Conservation (phyloP, 2,113 vertebrate genomes). For the Galbula dea region DNA sequence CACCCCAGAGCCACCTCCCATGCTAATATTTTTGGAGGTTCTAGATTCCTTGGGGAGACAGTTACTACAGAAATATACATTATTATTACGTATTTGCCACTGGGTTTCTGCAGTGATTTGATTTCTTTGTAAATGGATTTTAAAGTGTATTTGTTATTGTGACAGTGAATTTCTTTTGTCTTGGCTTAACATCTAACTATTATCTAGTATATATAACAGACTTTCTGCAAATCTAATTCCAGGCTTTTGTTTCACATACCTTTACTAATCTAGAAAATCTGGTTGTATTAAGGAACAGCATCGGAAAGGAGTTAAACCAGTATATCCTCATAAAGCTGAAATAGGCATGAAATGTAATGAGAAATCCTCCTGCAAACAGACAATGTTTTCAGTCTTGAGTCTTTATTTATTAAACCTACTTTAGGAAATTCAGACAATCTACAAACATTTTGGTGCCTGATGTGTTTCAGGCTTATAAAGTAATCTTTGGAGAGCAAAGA, state of each 20-base stretch:
- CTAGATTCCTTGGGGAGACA: background rate
- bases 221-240: slow-evolving; percentile 32
- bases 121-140: slow-evolving; percentile 37
- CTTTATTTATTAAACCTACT: slow-evolving; percentile 45
- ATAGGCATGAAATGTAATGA: slow-evolving; percentile 27
- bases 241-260: slow-evolving; percentile 36
- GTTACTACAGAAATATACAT: background rate
- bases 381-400: background rate
- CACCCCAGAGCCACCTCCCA: background rate
- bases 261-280: slow-evolving; percentile 59
- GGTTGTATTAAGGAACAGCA: slow-evolving; percentile 25
- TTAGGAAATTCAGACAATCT: slow-evolving; percentile 21
- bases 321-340: slow-evolving; percentile 40
- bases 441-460: background rate
- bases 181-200: background rate
- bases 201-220: slow-evolving; percentile 33
- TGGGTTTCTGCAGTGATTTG: background rate
- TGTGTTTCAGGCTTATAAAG: background rate
- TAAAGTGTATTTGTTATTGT: slow-evolving; percentile 41
- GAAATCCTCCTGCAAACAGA: slow-evolving; percentile 36
- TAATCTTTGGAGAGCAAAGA: slow-evolving; percentile 12
- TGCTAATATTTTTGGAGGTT: background rate
- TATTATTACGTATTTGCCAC: background rate
- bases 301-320: slow-evolving; percentile 37
- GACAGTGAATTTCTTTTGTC: slow-evolving; percentile 34